Conservation (phyloP, 2,113 vertebrate species). For the Fregata magnificens region DNA sequence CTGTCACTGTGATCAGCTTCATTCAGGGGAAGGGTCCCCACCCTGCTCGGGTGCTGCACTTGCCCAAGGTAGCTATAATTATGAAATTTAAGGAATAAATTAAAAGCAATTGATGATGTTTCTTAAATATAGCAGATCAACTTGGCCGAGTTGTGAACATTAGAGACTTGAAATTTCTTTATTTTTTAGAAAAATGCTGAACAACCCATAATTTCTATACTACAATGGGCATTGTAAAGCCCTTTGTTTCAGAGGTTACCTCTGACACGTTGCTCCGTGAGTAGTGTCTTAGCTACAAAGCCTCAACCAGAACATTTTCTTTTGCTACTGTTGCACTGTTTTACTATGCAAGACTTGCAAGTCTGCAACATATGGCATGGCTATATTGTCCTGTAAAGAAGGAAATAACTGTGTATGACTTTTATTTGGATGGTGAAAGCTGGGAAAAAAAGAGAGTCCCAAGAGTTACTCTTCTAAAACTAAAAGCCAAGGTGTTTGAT, state of each 20-base stretch:
- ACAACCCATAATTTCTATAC: not conserved
- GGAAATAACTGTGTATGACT: conserved; percentile 33
- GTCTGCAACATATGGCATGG: not conserved
- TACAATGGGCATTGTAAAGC: accelerated
- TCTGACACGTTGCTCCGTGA: not conserved
- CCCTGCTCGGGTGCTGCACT: too few relatives aligned
- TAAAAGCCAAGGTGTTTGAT: conserved; percentile 70
- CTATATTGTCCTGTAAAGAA: conserved; percentile 10
- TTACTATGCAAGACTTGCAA: conserved; percentile 10
- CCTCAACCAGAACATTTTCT: not conserved
- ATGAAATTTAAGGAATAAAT: not conserved
- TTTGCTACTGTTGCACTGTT: not conserved
- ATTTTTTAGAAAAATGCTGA: not conserved
- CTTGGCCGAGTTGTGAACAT: not conserved
- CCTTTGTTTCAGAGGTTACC: not conserved
- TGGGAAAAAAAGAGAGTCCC: not conserved
- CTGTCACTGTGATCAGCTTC: too few relatives aligned
- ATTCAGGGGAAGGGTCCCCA: not conserved
- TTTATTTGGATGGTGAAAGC: not conserved
- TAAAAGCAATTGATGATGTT: not conserved
- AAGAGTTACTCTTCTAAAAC: conserved; percentile 39
- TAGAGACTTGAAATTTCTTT: not conserved
- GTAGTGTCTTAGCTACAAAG: not conserved
- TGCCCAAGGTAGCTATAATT: not conserved
- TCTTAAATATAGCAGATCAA: not conserved